Conservation (phyloP, 1,140 invertebrate species). For the Sminthurinus signatus region DNA sequence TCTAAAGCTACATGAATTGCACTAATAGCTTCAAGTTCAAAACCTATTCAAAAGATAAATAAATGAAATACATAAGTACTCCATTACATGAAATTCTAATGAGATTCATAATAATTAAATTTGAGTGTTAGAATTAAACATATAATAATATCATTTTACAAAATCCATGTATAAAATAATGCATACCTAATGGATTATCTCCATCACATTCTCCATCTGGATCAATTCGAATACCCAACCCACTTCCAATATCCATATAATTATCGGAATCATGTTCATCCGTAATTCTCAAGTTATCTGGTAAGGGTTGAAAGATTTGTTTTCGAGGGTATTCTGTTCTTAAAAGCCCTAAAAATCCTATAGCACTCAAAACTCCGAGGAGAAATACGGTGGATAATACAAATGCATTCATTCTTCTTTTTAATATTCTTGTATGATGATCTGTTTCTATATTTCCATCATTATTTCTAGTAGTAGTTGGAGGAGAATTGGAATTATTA, state of each 20-base stretch:
- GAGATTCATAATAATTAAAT: too few species aligned
- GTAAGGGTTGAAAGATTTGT: conserved; percentile 30
- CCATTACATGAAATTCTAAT: too few species aligned
- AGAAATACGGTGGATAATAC: conserved; percentile 23
- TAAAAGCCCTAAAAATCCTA: conserved; percentile 13
- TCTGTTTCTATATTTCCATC: neutral
- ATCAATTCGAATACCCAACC: conserved; percentile 13
- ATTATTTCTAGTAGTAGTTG: neutral
- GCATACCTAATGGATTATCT: conserved; percentile 36
- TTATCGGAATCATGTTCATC: conserved; percentile 13
- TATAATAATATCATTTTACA: too few species aligned
- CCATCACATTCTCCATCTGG: conserved; percentile 36
- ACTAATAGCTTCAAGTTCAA: conserved; percentile 51
- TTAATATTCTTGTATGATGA: neutral
- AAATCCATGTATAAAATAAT: too few species aligned
- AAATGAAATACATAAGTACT: too few species aligned
- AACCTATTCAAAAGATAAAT: too few species aligned
- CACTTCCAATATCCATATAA: conserved; percentile 11
- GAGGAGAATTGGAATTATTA: too few species aligned
- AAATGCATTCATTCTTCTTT: conserved; percentile 12
- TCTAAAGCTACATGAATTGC: conserved; percentile 22
- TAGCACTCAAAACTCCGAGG: conserved; percentile 21
- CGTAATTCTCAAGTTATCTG: conserved; percentile 19
- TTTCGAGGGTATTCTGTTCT: conserved; percentile 13
- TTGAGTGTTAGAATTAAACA: too few species aligned